Base-by-base conservation (phyloP, 2,113 vertebrate species). In the Felis chaus region DNA sequence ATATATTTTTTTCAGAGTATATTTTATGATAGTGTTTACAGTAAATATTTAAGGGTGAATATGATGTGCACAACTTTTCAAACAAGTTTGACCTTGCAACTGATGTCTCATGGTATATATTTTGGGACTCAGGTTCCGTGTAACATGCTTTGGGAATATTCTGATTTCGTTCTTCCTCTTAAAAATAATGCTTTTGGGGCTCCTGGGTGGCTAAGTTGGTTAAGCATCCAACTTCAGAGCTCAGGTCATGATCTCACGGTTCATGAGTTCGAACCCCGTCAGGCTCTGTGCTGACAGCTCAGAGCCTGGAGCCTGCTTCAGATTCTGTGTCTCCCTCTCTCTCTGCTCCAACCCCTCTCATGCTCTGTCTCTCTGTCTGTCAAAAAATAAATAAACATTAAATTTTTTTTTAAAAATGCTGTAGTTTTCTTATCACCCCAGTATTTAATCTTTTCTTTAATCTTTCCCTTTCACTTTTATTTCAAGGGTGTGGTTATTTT, bases 391-490 rank as follows among this genome's bases (percentile, higher is more conserved):
- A 45, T 45, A 45, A 45, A 45, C 45, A 45, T 9, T 45, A 45
- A 45, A 45, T 9, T 1, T 45, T 45, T 45, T 9, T 9, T 1
- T 0, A 9, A 45, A 45, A 45, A 45, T 45, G 71, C 15, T 76
- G 7, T 88, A 57, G 8, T 82, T 80, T 69, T 95, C 19, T 31
- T 94, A 12, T 76, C 5, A 45, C n/a, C 39, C 23, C 39, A 65
- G 3, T 68, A 71, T 92, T 83, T 95, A 80, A 82, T 86, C 39
- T 87, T 57, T 83, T 14, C 73, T 29, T 66, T 84, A 90, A 53
- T 82, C 66, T 95, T 80, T n/a, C 7, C 66, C 13, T 76, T 97
- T 8, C 33, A 48, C 79, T 90, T 97, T 79, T 74, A 80, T 92
- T 92, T 95, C 29, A 86, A 94, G 41, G 16, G 3, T 85, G 16